Conservation (phyloP, 2,797 vertebrate species). For the Galagoides demidoff region DNA sequence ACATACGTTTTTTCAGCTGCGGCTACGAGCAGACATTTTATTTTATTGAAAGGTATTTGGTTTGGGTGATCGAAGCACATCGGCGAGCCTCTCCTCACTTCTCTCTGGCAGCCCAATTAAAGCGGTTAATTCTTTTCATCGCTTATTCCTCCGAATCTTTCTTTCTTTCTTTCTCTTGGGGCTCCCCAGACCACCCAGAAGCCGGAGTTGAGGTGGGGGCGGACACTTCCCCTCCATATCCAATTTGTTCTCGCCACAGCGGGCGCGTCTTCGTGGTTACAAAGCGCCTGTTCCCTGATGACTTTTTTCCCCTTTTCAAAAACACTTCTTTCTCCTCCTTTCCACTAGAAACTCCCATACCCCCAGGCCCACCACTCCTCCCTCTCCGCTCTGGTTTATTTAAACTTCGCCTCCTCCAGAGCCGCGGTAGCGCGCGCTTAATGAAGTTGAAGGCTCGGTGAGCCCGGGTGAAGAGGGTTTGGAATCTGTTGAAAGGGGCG, state of each 20-base stretch:
- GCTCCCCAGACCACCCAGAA: constrained; percentile 81
- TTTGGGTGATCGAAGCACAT: constrained; percentile 64
- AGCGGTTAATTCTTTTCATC: constrained; percentile 78
- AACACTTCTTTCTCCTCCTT: constrained; percentile 68
- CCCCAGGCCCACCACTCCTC: constrained; percentile 52
- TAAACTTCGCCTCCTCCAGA: constrained; percentile 83
- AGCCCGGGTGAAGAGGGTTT: constrained; percentile 82
- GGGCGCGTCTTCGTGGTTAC: constrained; percentile 80
- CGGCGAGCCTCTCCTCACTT: constrained; percentile 45
- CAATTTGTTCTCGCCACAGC: constrained; percentile 79
- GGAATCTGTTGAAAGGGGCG: constrained; percentile 82
- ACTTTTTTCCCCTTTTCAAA: constrained; percentile 77
- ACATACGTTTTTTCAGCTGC: constrained; percentile 20
- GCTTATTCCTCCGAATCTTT: constrained; percentile 70
- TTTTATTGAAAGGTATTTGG: constrained; percentile 58
- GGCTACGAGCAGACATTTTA: constrained; percentile 61
- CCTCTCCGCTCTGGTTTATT: constrained; percentile 77
- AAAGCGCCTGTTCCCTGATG: constrained; percentile 74
- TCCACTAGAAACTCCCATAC: constrained; percentile 53
- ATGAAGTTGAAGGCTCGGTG: constrained; percentile 82
- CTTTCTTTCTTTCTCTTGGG: constrained; percentile 70
- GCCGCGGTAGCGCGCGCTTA: constrained; percentile 74
- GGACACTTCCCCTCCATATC: constrained; percentile 75
- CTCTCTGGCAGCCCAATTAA: constrained; percentile 76
- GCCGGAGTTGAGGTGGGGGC: constrained; percentile 65